These are phyloP conservation scores for Polymixis flavicincta DNA, from an alignment of 2,888 invertebrate species.

Conservation along the genomic window DNA sequence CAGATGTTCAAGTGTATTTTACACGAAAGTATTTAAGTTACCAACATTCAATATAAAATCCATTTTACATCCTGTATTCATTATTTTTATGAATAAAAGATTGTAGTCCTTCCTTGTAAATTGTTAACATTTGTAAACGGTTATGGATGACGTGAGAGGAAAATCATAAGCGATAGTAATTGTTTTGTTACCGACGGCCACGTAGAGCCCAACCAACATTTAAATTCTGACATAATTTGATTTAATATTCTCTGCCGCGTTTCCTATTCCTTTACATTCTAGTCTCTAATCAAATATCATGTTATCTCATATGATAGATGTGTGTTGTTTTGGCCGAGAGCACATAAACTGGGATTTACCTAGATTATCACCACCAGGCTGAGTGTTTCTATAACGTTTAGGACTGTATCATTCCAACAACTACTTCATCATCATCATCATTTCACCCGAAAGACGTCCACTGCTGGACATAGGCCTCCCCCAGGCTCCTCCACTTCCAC, in stretches of 20 bases:
- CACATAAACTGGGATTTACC: too few relatives aligned
- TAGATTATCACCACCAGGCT: too few relatives aligned
- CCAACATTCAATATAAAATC: not conserved
- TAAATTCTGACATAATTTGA: not conserved
- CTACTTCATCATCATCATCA: too few relatives aligned
- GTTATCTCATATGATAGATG: not conserved
- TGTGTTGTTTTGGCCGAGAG: not conserved
- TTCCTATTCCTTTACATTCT: not conserved
- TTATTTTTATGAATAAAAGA: conserved; percentile 22
- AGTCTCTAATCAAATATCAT: too few relatives aligned
- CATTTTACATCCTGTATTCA: not conserved
- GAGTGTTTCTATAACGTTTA: not conserved
- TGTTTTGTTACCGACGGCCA: not conserved
- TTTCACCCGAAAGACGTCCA: too few relatives aligned
- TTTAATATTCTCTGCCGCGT: not conserved
- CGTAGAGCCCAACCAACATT: not conserved
- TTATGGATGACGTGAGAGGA: conserved; percentile 21
- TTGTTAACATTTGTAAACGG: not conserved
- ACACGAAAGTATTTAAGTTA: not conserved
- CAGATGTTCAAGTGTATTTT: not conserved
- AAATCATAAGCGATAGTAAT: conserved; percentile 24
- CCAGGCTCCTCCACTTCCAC: too few relatives aligned
- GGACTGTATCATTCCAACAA: not conserved
- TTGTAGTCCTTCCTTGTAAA: conserved; percentile 24
- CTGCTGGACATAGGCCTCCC: too few relatives aligned